phyloP scores from a whole-genome alignment of 2,888 invertebrate genomes.

The Drosophila fulvimacula region DNA sequence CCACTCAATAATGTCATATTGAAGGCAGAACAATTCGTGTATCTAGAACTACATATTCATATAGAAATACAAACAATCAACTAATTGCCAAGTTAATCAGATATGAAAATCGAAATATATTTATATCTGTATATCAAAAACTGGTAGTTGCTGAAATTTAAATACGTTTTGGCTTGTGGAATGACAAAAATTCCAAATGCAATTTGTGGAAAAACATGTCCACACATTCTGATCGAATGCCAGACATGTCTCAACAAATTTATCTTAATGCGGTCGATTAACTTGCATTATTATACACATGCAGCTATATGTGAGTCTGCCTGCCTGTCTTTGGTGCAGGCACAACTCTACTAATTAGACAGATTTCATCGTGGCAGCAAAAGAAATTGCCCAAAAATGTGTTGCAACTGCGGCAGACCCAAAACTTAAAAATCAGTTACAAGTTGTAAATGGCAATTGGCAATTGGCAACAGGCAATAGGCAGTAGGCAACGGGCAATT shows the following conservation, averaged over 20 bases:
- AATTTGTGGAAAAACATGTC: slow-evolving; percentile 26
- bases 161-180: slow-evolving; percentile 2
- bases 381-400: slow-evolving; percentile 65
- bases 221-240: slow-evolving; percentile 38
- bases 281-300: slow-evolving; percentile 9
- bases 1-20: no score
- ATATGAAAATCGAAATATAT: not conserved
- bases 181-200: slow-evolving; percentile 10
- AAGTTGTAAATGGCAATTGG: slow-evolving; percentile 43
- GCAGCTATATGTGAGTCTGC: not conserved
- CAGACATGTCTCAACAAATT: slow-evolving; percentile 38
- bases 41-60: not conserved
- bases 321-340: slow-evolving; percentile 13
- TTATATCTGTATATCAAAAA: not conserved
- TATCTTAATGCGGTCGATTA: slow-evolving; percentile 17
- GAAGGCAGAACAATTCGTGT: not conserved
- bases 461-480: slow-evolving; percentile 27
- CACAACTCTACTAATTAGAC: slow-evolving; percentile 44
- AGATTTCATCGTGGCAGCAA: slow-evolving; percentile 38
- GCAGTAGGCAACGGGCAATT: slow-evolving; percentile 26
- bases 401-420: slow-evolving; percentile 53
- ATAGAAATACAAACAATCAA: not conserved
- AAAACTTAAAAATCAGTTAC: slow-evolving; percentile 36
- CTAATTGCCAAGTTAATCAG: slow-evolving; percentile 1
- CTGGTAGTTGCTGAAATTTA: slow-evolving; percentile 2